phyloP scores from a whole-genome alignment of 1,140 invertebrate genomes.

The Lepidotrigona ventralis region DNA sequence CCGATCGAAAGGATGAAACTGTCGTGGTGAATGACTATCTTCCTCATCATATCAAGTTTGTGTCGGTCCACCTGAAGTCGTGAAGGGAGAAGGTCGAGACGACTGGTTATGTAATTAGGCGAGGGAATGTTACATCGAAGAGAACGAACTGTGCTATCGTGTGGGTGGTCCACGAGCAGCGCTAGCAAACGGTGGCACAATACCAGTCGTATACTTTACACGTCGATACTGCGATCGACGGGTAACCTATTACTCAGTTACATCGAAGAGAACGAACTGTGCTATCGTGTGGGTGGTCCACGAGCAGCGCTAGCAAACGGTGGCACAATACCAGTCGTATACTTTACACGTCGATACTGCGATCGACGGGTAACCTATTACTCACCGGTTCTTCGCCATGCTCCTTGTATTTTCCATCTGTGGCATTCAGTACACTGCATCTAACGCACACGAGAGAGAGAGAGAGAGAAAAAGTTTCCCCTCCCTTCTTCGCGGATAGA shows the following conservation, averaged over 20 bases:
- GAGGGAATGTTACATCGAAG: slow-evolving; percentile 26
- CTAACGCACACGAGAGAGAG: not conserved
- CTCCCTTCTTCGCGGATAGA: not conserved
- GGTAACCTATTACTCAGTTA: slow-evolving; percentile 47
- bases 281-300: slow-evolving; percentile 66
- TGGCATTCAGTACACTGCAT: not conserved
- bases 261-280: slow-evolving; percentile 7
- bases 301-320: slow-evolving; percentile 46
- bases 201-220: slow-evolving; percentile 61
- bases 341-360: slow-evolving; percentile 54
- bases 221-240: slow-evolving; percentile 51
- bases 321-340: slow-evolving; percentile 69
- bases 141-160: slow-evolving; percentile 35
- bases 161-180: slow-evolving; percentile 64
- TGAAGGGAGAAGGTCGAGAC: slow-evolving; percentile 49
- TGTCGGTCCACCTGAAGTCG: slow-evolving; percentile 42
- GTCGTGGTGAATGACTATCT: slow-evolving; percentile 9
- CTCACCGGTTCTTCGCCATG: slow-evolving; percentile 44
- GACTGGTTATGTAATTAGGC: slow-evolving; percentile 57
- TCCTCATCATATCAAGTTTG: slow-evolving; percentile 3
- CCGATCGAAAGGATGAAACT: not conserved
- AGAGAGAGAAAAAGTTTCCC: not conserved
- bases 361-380: slow-evolving; percentile 48
- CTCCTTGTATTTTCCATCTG: slow-evolving; percentile 8
- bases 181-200: slow-evolving; percentile 65